Conservation (phyloP, 2,113 vertebrate species). For the Gobio gobio region DNA sequence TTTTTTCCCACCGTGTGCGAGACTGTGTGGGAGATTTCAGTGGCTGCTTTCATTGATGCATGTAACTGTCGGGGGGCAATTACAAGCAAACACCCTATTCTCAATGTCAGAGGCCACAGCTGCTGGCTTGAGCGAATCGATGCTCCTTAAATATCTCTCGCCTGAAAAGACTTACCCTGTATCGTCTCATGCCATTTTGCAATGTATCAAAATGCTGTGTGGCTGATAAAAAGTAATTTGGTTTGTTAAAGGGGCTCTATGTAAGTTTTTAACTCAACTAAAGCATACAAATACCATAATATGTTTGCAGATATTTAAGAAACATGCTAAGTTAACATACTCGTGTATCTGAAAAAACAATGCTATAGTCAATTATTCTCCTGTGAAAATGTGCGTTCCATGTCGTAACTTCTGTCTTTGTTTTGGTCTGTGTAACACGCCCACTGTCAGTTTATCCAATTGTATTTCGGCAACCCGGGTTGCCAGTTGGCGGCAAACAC, state of each 20-base stretch:
- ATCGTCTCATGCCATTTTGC: conserved; percentile 70
- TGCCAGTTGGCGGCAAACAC: too few relatives aligned
- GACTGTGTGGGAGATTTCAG: conserved; percentile 15
- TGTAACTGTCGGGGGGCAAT: conserved; percentile 60
- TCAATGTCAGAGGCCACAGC: conserved; percentile 61
- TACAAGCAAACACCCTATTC: conserved; percentile 60
- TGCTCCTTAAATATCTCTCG: conserved; percentile 65
- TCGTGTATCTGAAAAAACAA: too few relatives aligned
- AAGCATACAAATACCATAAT: too few relatives aligned
- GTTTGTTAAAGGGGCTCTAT: conserved; percentile 31
- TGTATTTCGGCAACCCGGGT: too few relatives aligned
- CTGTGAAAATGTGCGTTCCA: too few relatives aligned
- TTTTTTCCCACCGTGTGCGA: neutral
- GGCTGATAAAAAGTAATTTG: conserved; percentile 70
- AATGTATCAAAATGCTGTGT: conserved; percentile 70
- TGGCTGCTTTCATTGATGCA: conserved; percentile 33
- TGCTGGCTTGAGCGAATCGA: conserved; percentile 67
- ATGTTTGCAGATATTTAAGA: too few relatives aligned
- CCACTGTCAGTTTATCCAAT: too few relatives aligned
- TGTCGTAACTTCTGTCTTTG: too few relatives aligned
- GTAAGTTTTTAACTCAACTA: too few relatives aligned
- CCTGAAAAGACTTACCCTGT: conserved; percentile 67
- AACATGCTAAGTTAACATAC: too few relatives aligned
- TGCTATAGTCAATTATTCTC: too few relatives aligned
- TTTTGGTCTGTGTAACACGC: too few relatives aligned